Conservation (phyloP, 2,113 vertebrate species). For the Salminus brasiliensis region DNA sequence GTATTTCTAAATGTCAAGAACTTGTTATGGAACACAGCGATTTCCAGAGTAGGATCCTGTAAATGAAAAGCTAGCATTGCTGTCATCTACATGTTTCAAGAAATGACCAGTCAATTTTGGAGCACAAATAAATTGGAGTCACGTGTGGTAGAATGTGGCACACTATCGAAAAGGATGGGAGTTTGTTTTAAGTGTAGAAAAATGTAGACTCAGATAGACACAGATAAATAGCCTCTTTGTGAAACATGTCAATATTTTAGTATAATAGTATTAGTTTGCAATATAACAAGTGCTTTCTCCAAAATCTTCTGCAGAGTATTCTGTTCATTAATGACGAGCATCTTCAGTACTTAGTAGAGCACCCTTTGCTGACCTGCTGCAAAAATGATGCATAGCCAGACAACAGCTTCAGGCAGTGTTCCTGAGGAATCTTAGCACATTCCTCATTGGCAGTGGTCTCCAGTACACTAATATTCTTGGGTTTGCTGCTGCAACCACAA, state of each 20-base stretch:
- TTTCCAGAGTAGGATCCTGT: background rate
- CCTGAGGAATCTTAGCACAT: too few relatives aligned
- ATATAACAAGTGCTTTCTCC: too few relatives aligned
- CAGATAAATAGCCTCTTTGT: background rate
- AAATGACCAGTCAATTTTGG: background rate
- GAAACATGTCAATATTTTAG: background rate
- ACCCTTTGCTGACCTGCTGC: too few relatives aligned
- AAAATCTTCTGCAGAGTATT: too few relatives aligned
- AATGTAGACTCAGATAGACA: background rate
- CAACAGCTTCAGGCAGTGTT: too few relatives aligned
- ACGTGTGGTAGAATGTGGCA: background rate
- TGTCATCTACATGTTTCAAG: background rate
- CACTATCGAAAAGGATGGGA: background rate
- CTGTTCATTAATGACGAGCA: too few relatives aligned
- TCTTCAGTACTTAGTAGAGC: too few relatives aligned
- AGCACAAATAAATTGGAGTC: background rate
- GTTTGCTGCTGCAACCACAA: too few relatives aligned
- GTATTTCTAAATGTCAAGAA: slow-evolving; percentile 39
- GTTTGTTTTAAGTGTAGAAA: background rate
- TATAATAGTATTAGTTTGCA: too few relatives aligned
- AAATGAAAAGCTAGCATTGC: background rate
- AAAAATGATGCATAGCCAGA: too few relatives aligned
- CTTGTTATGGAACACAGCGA: slow-evolving; percentile 20
- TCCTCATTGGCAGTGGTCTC: too few relatives aligned
- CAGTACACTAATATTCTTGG: too few relatives aligned